These are phyloP conservation scores for Samia ricini DNA, from an alignment of 1,140 invertebrate species.

Conservation along the genomic window DNA sequence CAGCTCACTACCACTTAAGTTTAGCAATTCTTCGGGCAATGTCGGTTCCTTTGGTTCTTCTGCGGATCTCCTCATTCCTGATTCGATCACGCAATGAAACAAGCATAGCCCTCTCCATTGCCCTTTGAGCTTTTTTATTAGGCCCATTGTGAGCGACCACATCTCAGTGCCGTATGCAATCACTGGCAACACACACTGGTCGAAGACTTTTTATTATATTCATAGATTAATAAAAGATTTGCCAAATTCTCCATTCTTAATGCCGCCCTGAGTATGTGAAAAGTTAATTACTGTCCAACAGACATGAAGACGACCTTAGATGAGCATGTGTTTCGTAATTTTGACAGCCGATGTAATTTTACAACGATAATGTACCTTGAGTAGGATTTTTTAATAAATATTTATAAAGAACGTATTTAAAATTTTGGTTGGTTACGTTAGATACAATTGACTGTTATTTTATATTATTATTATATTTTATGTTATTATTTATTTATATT, in stretches of 20 bases:
- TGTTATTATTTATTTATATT: too few relatives aligned
- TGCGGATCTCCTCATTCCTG: too few relatives aligned
- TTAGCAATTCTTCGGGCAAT: too few relatives aligned
- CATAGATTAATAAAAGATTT: not conserved
- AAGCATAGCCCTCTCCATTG: too few relatives aligned
- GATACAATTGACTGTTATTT: not conserved
- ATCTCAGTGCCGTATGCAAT: too few relatives aligned
- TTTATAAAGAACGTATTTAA: not conserved
- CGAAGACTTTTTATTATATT: too few relatives aligned
- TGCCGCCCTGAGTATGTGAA: slow-evolving; percentile 23
- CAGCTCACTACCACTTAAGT: too few relatives aligned
- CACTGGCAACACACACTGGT: too few relatives aligned
- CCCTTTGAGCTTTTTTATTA: too few relatives aligned
- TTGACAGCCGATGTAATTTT: slow-evolving; percentile 26
- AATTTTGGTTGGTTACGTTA: not conserved
- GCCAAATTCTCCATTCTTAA: not conserved
- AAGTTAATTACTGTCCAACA: slow-evolving; percentile 44
- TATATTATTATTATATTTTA: not conserved
- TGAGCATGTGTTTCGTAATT: slow-evolving; percentile 22
- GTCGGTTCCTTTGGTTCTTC: too few relatives aligned
- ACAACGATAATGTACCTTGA: slow-evolving; percentile 2
- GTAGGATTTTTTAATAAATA: slow-evolving; percentile 22
- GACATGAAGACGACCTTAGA: slow-evolving; percentile 35
- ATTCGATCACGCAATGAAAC: too few relatives aligned
- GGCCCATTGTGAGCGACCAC: too few relatives aligned